These are phyloP conservation scores for Bibio marci DNA, from an alignment of 2,888 invertebrate species.

Conservation along the genomic window DNA sequence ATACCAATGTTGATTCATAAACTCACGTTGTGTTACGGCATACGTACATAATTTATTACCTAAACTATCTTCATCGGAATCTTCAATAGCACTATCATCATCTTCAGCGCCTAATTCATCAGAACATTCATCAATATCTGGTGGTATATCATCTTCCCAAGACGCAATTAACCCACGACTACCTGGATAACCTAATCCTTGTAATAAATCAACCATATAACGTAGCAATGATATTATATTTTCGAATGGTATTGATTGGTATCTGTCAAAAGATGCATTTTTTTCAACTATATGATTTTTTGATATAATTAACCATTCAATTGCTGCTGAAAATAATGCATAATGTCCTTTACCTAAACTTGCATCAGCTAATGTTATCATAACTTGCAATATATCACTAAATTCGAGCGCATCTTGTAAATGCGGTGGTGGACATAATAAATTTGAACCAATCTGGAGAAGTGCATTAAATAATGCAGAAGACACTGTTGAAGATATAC, in stretches of 20 bases:
- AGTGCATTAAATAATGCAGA: constrained; percentile 48
- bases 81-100: constrained; percentile 79
- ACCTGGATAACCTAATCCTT: constrained; percentile 24
- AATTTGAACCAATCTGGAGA: constrained; percentile 52
- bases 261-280: constrained; percentile 10
- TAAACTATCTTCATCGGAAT: constrained; percentile 29
- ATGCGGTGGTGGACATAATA: constrained; percentile 35
- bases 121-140: constrained; percentile 63
- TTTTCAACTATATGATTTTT: constrained; percentile 27
- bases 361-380: constrained; percentile 73
- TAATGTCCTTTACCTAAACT: constrained; percentile 66
- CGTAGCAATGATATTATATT: constrained; percentile 71
- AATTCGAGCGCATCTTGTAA: constrained; percentile 52
- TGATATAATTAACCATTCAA: constrained; percentile 64
- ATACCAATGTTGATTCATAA: constrained; percentile 97
- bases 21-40: constrained; percentile 91
- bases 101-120: constrained; percentile 84
- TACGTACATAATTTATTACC: constrained; percentile 78
- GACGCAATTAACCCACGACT: constrained; percentile 46
- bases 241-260: constrained; percentile 36
- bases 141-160: constrained; percentile 62
- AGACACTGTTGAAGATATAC: constrained; percentile 19
- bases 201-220: constrained; percentile 57
- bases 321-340: constrained; percentile 59
- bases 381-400: constrained; percentile 56